A percentile compares a stretch with the other conserved stretches of the same genome.
Evolutionary conservation across 2,797 vertebrate genomes (phyloP).

Genomic region (Loris lydekkerianus): DNA sequence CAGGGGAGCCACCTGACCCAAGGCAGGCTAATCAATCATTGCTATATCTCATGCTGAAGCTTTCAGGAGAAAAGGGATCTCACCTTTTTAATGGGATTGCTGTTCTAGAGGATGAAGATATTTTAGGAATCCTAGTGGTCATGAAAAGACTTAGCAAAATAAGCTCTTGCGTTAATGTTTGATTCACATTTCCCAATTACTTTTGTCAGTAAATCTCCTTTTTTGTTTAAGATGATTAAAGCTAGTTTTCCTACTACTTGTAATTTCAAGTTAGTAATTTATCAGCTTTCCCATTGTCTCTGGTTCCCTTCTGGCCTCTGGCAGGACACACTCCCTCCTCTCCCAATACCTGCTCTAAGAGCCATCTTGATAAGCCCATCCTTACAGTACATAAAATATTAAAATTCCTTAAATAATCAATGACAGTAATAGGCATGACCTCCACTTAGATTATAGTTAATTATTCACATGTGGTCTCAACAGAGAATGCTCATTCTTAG

Average conservation of each 20-base stretch:
- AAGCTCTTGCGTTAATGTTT: background rate
- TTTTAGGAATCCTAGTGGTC: background rate
- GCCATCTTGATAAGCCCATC: background rate
- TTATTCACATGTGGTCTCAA: background rate
- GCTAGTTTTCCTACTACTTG: background rate
- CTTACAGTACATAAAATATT: background rate
- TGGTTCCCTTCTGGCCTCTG: background rate
- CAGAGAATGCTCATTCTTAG: background rate
- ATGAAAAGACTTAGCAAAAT: background rate
- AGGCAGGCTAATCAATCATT: background rate
- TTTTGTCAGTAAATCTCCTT: background rate
- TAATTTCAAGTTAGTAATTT: background rate
- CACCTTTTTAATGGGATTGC: background rate
- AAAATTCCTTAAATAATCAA: background rate
- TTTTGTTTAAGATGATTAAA: background rate
- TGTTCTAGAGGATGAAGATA: background rate
- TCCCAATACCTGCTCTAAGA: background rate
- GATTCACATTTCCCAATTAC: background rate
- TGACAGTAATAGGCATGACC: background rate
- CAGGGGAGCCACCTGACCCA: background rate
- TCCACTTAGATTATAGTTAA: background rate
- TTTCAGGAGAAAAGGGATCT: background rate
- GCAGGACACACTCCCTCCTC: rapidly evolving
- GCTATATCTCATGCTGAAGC: background rate
- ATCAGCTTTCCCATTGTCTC: background rate